phyloP scores from a whole-genome alignment of 2,113 vertebrate genomes.

The Gopherus flavomarginatus region DNA sequence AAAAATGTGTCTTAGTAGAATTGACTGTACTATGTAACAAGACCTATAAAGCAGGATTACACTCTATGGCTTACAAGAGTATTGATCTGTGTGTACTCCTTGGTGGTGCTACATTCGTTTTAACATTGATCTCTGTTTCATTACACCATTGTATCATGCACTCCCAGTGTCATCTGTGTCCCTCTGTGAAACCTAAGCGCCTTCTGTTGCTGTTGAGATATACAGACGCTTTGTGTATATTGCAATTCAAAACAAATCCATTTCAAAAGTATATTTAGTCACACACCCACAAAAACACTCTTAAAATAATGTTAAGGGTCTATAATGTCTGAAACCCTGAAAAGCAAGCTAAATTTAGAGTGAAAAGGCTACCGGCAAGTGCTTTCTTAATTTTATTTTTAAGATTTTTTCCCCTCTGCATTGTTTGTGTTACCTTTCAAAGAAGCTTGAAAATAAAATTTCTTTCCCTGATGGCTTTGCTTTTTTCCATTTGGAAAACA shows the following conservation, averaged over 20 bases:
- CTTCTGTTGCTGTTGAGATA: conserved; percentile 45
- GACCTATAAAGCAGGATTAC: conserved; percentile 54
- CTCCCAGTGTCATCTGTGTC: conserved; percentile 52
- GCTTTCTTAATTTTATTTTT: background rate
- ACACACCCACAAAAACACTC: background rate
- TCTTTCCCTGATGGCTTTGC: conserved; percentile 55
- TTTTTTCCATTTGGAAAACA: conserved; percentile 70
- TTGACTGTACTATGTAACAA: conserved; percentile 47
- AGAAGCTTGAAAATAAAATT: conserved; percentile 63
- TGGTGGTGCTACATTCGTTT: conserved; percentile 67
- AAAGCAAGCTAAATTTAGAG: conserved; percentile 19
- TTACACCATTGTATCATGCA: conserved; percentile 62
- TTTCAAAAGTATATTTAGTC: conserved; percentile 32
- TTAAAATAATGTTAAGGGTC: conserved; percentile 30
- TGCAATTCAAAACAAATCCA: conserved; percentile 17
- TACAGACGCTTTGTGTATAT: background rate
- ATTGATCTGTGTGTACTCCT: conserved; percentile 74
- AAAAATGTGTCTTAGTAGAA: conserved; percentile 59
- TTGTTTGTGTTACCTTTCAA: conserved; percentile 67
- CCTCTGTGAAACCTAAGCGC: conserved; percentile 19
- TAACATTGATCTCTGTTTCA: conserved; percentile 73
- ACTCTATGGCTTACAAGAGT: conserved; percentile 56
- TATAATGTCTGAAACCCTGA: background rate
- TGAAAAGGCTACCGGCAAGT: background rate
- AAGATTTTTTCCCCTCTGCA: background rate